Conservation (phyloP, 2,797 vertebrate genomes). For the Uromys caudimaculatus region DNA sequence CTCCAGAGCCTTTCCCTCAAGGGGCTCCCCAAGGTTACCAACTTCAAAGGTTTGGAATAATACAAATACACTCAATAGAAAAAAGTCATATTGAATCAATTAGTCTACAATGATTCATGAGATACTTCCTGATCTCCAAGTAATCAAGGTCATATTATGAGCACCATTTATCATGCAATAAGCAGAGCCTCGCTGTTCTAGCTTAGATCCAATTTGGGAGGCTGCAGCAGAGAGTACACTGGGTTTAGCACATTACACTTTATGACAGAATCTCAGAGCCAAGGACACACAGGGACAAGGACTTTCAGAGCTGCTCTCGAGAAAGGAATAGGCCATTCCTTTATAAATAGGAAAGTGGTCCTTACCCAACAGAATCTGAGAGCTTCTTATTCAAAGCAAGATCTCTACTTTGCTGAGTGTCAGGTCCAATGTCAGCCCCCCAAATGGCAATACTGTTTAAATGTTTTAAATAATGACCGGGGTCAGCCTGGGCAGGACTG, state of each 20-base stretch:
- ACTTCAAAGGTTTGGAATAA: constrained; percentile 62
- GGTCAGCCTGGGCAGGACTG: background rate
- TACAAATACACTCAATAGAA: constrained; percentile 41
- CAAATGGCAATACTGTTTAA: background rate
- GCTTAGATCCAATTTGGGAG: constrained; percentile 39
- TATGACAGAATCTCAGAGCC: background rate
- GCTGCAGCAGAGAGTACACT: background rate
- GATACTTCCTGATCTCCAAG: constrained; percentile 53
- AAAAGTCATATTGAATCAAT: constrained; percentile 64
- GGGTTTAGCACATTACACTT: constrained; percentile 16
- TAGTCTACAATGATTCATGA: constrained; percentile 65
- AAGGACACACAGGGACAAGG: constrained; percentile 5
- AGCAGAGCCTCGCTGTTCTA: constrained; percentile 57
- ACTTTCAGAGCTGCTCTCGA: background rate
- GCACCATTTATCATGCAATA: constrained; percentile 44
- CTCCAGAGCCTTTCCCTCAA: background rate
- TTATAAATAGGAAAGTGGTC: constrained; percentile 13
- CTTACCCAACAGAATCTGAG: background rate
- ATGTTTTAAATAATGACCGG: background rate
- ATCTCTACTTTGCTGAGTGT: background rate
- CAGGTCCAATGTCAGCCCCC: background rate
- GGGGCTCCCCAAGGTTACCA: constrained; percentile 31
- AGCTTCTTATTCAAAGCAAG: constrained; percentile 15
- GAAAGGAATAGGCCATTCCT: background rate
- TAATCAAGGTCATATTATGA: constrained; percentile 61